Base-by-base conservation (phyloP, 1,140 invertebrate species). In the Drosophila pseudoananassae region DNA sequence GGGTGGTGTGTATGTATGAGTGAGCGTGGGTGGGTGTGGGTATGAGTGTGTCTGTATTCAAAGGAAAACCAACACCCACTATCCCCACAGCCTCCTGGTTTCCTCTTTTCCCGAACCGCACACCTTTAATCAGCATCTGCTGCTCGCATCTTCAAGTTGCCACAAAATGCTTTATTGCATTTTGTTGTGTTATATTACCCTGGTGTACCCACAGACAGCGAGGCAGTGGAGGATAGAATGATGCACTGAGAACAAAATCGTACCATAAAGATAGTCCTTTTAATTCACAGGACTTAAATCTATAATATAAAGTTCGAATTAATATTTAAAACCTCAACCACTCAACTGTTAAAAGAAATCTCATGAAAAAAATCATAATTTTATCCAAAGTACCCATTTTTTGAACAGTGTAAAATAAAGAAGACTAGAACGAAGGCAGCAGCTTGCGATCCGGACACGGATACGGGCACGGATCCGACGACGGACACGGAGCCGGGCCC, bases 151-250 rank as follows among this genome's bases (percentile, higher is more conserved):
- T 88, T 89, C 84, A 79, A 89, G 78, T 88, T 88, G 84, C 83
- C 83, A 88, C 83, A 88, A 82, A 88, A 88, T 88, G 83, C 83
- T 88, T 88, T 88, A 88, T 88, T 88, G 83, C 83, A 79, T 89
- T 88, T 88, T 88, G 83, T 88, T 88, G 83, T 89, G 83, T 88
- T 88, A 89, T 89, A 88, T 88, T 88, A 89, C 83, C 76, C 83
- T 76, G 64, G 84, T 89, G 83, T 79, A 70, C 66, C 71, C 69
- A 74, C 45, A 77, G 50, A 14, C 29, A 58, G 50, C 10, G 14
- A 38, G 46, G 9, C 17, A 25, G 5, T 15, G 15, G 14, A 45
- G 14, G 17, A 31, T 15, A 7, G 53, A 12, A 33, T 12, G 15
- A 8, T 43, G 5, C 63, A 66, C 58, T 8, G 33, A 36, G 12